These are phyloP conservation scores for Lordiphosa andalusiaca DNA, from an alignment of 2,888 invertebrate genomes.

Conservation along the genomic window DNA sequence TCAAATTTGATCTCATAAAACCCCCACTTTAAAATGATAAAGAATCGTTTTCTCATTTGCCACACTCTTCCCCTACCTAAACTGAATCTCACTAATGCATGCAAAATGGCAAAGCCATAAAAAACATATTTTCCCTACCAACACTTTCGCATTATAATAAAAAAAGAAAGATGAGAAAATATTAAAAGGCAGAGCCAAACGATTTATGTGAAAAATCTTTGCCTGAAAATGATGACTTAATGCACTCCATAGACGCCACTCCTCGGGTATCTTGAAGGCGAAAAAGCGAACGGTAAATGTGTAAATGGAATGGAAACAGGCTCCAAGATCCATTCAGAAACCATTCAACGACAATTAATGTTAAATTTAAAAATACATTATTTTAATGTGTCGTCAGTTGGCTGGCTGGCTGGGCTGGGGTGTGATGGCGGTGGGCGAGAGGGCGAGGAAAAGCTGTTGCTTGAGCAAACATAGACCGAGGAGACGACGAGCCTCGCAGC, in stretches of 20 bases:
- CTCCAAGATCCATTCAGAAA: slow-evolving; percentile 49
- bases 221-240: slow-evolving; percentile 63
- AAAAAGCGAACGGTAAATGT: slow-evolving; percentile 38
- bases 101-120: slow-evolving; percentile 73
- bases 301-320: slow-evolving; percentile 35
- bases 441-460: slow-evolving; percentile 14
- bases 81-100: slow-evolving; percentile 61
- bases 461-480: slow-evolving; percentile 41
- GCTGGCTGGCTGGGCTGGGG: slow-evolving; percentile 24
- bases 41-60: neutral
- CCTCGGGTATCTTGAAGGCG: slow-evolving; percentile 27
- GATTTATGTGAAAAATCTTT: slow-evolving; percentile 64
- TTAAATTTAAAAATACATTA: slow-evolving; percentile 75
- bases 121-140: slow-evolving; percentile 60
- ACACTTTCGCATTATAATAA: slow-evolving; percentile 45
- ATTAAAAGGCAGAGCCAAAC: slow-evolving; percentile 49
- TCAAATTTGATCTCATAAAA: too few relatives aligned
- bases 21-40: too few relatives aligned
- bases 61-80: neutral
- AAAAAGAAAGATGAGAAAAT: slow-evolving; percentile 36
- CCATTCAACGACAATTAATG: slow-evolving; percentile 72
- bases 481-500: slow-evolving; percentile 17
- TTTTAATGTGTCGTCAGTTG: slow-evolving; percentile 72
- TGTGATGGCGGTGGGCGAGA: neutral
- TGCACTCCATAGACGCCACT: slow-evolving; percentile 50